phyloP scores from a whole-genome alignment of 92 coral and sea anemone genomes.

The Phenganax marumi region DNA sequence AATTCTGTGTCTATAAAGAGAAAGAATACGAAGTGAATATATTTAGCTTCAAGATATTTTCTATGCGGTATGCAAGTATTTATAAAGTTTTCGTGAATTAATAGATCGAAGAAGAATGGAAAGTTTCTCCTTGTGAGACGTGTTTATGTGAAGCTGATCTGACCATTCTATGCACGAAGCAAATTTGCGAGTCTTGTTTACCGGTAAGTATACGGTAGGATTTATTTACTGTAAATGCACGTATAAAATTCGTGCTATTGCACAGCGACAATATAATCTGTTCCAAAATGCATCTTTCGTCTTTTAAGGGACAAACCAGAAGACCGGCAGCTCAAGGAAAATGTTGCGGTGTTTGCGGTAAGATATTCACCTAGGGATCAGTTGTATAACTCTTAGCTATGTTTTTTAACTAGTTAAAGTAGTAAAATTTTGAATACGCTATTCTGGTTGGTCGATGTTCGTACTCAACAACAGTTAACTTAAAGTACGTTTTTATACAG shows the following conservation, averaged over 20 bases:
- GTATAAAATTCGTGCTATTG: not conserved
- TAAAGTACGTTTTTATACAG: no score
- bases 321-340: not conserved
- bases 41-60: not conserved
- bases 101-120: conserved; percentile 25
- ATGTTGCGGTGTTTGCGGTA: conserved; percentile 25
- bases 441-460: not conserved
- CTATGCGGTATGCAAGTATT: not conserved
- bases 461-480: no score
- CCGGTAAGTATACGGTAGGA: not conserved
- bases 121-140: not conserved
- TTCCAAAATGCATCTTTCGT: not conserved
- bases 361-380: not conserved
- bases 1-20: conserved; percentile 14
- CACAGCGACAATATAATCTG: not conserved
- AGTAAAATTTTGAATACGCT: not conserved
- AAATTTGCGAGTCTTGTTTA: not conserved
- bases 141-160: conserved; percentile 11
- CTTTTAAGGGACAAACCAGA: conserved; percentile 5
- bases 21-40: conserved; percentile 10
- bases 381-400: no score
- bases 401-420: no score
- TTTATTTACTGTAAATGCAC: not conserved
- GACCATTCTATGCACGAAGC: not conserved
- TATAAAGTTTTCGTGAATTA: not conserved